A percentile compares a stretch with the other conserved stretches of the same genome.
These are phyloP conservation scores for Macaca fascicularis DNA, from an alignment of 2,113 vertebrate species.

Conservation along the genomic window DNA sequence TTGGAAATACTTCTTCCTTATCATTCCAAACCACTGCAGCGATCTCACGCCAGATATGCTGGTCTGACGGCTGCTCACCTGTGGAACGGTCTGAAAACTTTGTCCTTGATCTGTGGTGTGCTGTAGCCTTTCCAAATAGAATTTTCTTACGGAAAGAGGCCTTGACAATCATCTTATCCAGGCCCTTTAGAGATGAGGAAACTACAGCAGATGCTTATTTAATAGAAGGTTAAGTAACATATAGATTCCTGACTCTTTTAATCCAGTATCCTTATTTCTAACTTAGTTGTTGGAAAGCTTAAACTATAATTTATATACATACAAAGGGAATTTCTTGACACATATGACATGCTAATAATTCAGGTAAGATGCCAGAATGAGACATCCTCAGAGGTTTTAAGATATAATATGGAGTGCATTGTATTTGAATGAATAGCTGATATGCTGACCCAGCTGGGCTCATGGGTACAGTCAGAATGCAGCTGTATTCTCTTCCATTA, in stretches of 20 bases:
- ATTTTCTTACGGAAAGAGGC: slow-evolving; percentile 5
- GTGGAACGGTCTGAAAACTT: neutral
- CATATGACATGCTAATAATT: neutral
- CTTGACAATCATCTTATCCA: neutral
- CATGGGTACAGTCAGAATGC: neutral
- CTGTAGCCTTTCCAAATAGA: neutral
- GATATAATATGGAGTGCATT: neutral
- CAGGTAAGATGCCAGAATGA: neutral
- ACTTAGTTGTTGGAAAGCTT: slow-evolving; percentile 7
- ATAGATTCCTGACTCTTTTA: neutral
- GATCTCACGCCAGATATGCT: neutral
- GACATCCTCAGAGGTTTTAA: neutral
- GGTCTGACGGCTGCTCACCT: neutral
- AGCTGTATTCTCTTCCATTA: neutral
- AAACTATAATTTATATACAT: neutral
- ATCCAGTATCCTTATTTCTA: neutral
- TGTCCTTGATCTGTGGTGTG: neutral
- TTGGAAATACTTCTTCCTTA: neutral
- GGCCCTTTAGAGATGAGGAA: neutral
- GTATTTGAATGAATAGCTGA: neutral
- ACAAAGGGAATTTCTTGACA: neutral
- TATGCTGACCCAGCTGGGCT: neutral
- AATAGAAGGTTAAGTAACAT: neutral
- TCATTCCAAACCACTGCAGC: neutral
- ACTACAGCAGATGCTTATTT: neutral